phyloP scores from a whole-genome alignment of 2,888 invertebrate genomes.

The Zygothrica quintamaculata region DNA sequence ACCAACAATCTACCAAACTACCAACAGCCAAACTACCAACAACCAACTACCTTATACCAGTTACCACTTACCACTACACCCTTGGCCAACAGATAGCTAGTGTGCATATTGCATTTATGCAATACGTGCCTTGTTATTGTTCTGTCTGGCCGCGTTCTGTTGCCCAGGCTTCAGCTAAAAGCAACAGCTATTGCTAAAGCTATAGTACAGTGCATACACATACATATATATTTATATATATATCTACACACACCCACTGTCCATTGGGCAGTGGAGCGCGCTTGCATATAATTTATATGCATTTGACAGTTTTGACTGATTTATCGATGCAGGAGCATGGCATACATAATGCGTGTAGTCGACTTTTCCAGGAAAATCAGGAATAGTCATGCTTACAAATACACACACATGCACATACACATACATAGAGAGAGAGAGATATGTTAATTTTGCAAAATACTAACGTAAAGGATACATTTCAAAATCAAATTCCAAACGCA shows the following conservation, averaged over 20 bases:
- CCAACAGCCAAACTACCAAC: no score
- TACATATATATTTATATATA: background rate
- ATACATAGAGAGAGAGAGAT: no score
- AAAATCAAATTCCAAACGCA: conserved; percentile 26
- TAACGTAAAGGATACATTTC: conserved; percentile 38
- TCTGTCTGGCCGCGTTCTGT: conserved; percentile 54
- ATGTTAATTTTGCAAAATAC: conserved; percentile 70
- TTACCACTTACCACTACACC: no score
- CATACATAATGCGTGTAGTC: conserved; percentile 77
- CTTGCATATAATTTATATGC: conserved; percentile 81
- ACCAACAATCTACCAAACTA: no score
- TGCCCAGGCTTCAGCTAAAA: conserved; percentile 18
- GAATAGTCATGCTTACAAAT: conserved; percentile 67
- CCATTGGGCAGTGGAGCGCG: conserved; percentile 62
- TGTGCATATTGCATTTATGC: conserved; percentile 76
- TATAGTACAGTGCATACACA: background rate
- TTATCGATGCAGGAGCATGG: conserved; percentile 79
- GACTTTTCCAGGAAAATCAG: conserved; percentile 75
- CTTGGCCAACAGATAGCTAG: conserved; percentile 6
- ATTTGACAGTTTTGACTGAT: conserved; percentile 80
- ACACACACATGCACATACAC: conserved; percentile 17
- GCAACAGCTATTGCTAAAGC: background rate
- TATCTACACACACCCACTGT: conserved; percentile 43
- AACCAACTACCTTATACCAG: no score
- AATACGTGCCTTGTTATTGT: conserved; percentile 79